Percentiles rank a stretch among this genome's conserved stretches.
Conservation (phyloP, 1,140 invertebrate species). For the Probaryconus sp. region DNA sequence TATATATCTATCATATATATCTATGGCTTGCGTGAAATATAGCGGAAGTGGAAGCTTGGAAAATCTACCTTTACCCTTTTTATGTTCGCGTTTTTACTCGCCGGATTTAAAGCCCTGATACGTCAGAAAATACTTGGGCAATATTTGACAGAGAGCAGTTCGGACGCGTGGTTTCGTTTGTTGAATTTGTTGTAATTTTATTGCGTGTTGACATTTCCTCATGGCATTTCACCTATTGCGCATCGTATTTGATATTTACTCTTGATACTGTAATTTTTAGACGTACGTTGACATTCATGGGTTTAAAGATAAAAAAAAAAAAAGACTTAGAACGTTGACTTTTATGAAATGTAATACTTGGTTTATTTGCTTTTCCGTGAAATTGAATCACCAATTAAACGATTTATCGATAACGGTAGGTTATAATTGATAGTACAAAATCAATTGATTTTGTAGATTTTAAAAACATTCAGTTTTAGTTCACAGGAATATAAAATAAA, state of each 20-base stretch:
- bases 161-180: slow-evolving; percentile 15
- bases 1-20: slow-evolving; percentile 61
- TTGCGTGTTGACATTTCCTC: slow-evolving; percentile 51
- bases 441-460: too few relatives aligned
- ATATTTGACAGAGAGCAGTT: slow-evolving; percentile 37
- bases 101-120: slow-evolving; percentile 50
- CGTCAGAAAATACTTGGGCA: slow-evolving; percentile 41
- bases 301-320: slow-evolving; percentile 46
- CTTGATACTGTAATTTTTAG: slow-evolving; percentile 45
- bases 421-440: too few relatives aligned
- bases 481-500: too few relatives aligned
- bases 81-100: slow-evolving; percentile 46
- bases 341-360: slow-evolving; percentile 44
- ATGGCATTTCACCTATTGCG: slow-evolving; percentile 46
- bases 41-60: slow-evolving; percentile 53
- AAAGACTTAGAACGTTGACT: slow-evolving; percentile 36
- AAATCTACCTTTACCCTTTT: slow-evolving; percentile 61
- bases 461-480: too few relatives aligned
- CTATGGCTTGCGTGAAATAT: slow-evolving; percentile 57
- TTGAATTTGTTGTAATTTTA: slow-evolving; percentile 51
- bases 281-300: slow-evolving; percentile 47
- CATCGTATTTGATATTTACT: slow-evolving; percentile 52
- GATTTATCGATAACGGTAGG: too few relatives aligned
- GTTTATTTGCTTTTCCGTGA: slow-evolving; percentile 14
- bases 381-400: slow-evolving; percentile 15